These are phyloP conservation scores for Drosophila nr. perissopoda DNA, from an alignment of 2,888 invertebrate genomes.

Conservation along the genomic window DNA sequence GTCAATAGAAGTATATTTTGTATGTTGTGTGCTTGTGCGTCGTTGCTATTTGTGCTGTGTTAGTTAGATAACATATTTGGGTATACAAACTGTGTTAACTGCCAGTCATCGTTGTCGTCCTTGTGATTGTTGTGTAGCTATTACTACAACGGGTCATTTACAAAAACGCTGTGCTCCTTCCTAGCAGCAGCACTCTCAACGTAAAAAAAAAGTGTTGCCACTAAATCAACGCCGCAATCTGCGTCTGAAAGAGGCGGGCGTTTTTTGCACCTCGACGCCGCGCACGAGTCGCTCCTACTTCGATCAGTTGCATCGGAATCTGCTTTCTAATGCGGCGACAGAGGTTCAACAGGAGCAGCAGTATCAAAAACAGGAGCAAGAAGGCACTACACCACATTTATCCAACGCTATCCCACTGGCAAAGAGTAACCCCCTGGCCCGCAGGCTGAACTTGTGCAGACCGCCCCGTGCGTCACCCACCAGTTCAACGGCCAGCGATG, in stretches of 20 bases:
- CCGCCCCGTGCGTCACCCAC: constrained; percentile 2
- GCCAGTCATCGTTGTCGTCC: constrained; percentile 24
- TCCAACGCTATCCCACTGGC: constrained; percentile 17
- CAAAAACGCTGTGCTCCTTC: constrained; percentile 26
- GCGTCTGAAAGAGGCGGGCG: constrained; percentile 14
- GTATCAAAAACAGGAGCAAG: neutral
- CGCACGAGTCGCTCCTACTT: constrained; percentile 79
- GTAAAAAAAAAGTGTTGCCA: constrained; percentile 27
- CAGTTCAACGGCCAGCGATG: constrained; percentile 35
- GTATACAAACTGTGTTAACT: constrained; percentile 6
- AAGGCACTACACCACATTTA: constrained; percentile 43
- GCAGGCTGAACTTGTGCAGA: constrained; percentile 13
- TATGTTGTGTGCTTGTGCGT: constrained; percentile 10
- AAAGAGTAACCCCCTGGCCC: neutral
- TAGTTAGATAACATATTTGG: neutral
- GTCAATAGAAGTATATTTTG: neutral
- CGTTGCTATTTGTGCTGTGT: constrained; percentile 2
- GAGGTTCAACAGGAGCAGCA: constrained; percentile 3
- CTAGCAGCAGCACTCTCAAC: constrained; percentile 32
- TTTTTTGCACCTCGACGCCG: constrained; percentile 82
- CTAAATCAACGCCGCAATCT: constrained; percentile 31
- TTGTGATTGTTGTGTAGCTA: constrained; percentile 36
- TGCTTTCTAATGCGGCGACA: neutral
- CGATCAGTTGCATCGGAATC: constrained; percentile 37
- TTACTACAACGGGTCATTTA: constrained; percentile 12